Evolutionary conservation across 2,113 vertebrate species (phyloP).

Genomic region (Rynchops niger): DNA sequence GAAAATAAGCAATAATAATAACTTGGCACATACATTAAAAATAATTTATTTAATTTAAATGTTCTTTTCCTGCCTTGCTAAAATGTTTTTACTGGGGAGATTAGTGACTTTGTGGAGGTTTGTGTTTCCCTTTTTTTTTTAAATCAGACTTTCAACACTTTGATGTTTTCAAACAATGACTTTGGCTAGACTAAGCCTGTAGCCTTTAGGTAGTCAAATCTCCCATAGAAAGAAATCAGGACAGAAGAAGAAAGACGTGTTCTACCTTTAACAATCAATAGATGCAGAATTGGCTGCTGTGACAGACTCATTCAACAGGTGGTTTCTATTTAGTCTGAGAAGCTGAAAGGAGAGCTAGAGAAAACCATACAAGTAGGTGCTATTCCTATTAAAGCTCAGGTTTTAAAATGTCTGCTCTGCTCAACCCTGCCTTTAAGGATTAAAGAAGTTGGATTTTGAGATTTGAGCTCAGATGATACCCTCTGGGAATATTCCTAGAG

Average conservation of each 20-base stretch:
- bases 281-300: neutral
- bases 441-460: neutral
- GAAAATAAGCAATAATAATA: neutral
- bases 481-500: neutral
- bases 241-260: neutral
- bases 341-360: neutral
- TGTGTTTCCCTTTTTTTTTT: neutral
- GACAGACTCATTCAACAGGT: neutral
- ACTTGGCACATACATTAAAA: neutral
- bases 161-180: neutral
- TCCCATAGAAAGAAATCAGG: neutral
- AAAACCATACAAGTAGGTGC: neutral
- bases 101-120: neutral
- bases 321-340: neutral
- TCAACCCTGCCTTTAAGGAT: neutral
- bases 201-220: neutral
- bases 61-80: neutral
- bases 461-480: neutral
- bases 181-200: neutral
- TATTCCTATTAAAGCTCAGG: neutral
- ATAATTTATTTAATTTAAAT: neutral
- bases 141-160: neutral
- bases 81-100: neutral
- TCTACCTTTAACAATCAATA: neutral
- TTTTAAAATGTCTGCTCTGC: neutral